A percentile compares a stretch with the other conserved stretches of the same genome.
Conservation (phyloP, 1,140 invertebrate genomes). For the Drosophila varians region DNA sequence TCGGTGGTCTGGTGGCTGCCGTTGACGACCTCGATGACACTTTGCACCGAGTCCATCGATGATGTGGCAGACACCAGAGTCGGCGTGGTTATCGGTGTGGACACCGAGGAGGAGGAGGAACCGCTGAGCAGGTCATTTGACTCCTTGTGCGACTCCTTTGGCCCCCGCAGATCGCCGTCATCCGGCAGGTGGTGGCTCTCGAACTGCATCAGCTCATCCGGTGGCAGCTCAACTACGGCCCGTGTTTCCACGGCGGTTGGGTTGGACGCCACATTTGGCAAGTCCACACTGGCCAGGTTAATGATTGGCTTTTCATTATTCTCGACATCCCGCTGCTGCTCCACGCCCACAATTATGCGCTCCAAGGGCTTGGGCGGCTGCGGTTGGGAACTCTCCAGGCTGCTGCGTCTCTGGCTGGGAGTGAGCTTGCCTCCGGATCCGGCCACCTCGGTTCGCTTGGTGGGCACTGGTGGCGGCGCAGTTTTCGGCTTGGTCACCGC, state of each 20-base stretch:
- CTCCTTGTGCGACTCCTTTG: slow-evolving; percentile 10
- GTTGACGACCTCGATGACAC: slow-evolving; percentile 73
- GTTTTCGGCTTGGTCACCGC: slow-evolving; percentile 52
- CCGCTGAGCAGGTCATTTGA: slow-evolving; percentile 41
- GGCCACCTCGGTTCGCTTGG: slow-evolving; percentile 52
- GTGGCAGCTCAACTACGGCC: slow-evolving; percentile 49
- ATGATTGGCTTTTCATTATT: slow-evolving; percentile 56
- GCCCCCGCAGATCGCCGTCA: slow-evolving; percentile 10
- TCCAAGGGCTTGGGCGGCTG: slow-evolving; percentile 62
- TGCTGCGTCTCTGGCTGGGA: slow-evolving; percentile 65
- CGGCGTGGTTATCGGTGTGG: slow-evolving; percentile 69
- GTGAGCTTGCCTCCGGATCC: slow-evolving; percentile 38
- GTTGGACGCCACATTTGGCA: slow-evolving; percentile 54
- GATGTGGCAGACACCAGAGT: slow-evolving; percentile 77
- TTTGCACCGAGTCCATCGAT: slow-evolving; percentile 78
- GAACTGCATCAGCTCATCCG: slow-evolving; percentile 65
- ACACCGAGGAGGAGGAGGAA: slow-evolving; percentile 60
- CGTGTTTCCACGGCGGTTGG: slow-evolving; percentile 4
- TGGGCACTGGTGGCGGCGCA: slow-evolving; percentile 70
- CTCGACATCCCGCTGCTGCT: slow-evolving; percentile 29
- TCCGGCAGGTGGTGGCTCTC: slow-evolving; percentile 79
- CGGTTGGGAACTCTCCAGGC: slow-evolving; percentile 39
- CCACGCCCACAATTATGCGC: slow-evolving; percentile 75
- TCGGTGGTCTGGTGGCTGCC: slow-evolving; percentile 23
- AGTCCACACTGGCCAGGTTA: slow-evolving; percentile 69